Base-by-base conservation (phyloP, 2,113 vertebrate genomes). In the Motacilla alba region DNA sequence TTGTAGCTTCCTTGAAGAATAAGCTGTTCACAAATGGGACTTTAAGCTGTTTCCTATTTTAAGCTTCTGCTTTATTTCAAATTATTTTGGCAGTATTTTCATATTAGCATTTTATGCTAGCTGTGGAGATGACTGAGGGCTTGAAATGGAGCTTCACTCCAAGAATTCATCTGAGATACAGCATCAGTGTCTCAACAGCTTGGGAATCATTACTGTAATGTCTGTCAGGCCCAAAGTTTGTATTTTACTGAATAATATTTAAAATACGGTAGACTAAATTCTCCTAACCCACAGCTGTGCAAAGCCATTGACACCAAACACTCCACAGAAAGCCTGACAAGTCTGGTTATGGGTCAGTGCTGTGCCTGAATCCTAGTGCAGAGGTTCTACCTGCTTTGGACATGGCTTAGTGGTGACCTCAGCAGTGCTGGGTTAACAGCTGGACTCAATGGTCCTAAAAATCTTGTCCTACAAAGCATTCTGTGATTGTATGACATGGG, bases 1-100 rank as follows among this genome's bases (percentile, higher is more conserved):
- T 9, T 79, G 63, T 23, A 67, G 39, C 33, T 70, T 80, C 47
- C 79, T 70, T 68, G 55, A 81, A 92, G 85, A 80, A 81, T 33
- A 90, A 88, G 31, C 68, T 35, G 75, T 16, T 95, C 75, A 50
- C 23, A 94, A 95, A 77, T 2, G n/a, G 47, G 63, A 28, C 64
- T 83, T 64, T 52, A 22, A 24, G 79, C n/a, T 37, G 24, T 47
- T 88, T 68, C 79, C 47, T 86, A 92, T 63, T 86, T 92, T 81
- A 74, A 88, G 85, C 50, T 81, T 74, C 93, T 86, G 72, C 64
- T 94, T 92, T 92, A 72, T 88, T 95, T 94, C 30, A 91, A 50
- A 52, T 88, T 78, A 81, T 80, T 97, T 88, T 93, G 93, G 92
- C 72, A 96, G 33, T 35, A 80, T 74, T 82, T 77, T 90, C 35